Conservation (phyloP, 2,797 vertebrate species). For the Trichosurus vulpecula region DNA sequence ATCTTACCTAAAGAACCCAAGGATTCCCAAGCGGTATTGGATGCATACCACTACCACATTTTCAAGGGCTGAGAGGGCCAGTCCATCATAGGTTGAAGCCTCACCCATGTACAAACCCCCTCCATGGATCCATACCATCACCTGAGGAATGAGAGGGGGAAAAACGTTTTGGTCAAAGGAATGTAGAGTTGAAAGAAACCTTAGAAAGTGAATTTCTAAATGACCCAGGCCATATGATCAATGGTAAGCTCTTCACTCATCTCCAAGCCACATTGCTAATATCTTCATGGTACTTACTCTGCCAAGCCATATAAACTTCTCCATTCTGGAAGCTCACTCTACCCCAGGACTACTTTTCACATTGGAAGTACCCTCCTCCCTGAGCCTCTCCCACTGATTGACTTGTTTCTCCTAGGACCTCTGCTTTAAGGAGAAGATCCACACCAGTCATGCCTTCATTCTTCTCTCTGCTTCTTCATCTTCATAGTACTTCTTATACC, state of each 20-base stretch:
- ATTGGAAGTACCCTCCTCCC: no score
- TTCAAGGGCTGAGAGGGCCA: constrained; percentile 84
- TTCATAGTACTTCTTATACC: no score
- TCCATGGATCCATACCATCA: constrained; percentile 88
- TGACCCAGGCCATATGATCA: not conserved
- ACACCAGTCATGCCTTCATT: no score
- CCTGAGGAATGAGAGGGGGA: constrained; percentile 68
- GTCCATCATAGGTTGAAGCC: constrained; percentile 83
- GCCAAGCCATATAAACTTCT: no score
- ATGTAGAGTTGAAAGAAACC: not conserved
- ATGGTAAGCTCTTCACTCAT: not conserved
- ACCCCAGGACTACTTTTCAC: no score
- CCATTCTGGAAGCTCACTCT: no score
- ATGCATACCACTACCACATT: constrained; percentile 87
- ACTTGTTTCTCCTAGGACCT: no score
- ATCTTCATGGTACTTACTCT: not conserved
- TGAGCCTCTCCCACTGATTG: no score
- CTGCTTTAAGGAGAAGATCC: no score
- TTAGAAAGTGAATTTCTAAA: not conserved
- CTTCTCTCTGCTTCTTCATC: no score
- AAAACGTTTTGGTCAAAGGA: not conserved
- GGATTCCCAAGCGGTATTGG: constrained; percentile 89
- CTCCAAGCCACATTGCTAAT: not conserved
- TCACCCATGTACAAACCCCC: constrained; percentile 83
- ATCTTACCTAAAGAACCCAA: constrained; percentile 88